Evolutionary conservation across 2,888 invertebrate species (phyloP).

Genomic region (Mamestra brassicae): DNA sequence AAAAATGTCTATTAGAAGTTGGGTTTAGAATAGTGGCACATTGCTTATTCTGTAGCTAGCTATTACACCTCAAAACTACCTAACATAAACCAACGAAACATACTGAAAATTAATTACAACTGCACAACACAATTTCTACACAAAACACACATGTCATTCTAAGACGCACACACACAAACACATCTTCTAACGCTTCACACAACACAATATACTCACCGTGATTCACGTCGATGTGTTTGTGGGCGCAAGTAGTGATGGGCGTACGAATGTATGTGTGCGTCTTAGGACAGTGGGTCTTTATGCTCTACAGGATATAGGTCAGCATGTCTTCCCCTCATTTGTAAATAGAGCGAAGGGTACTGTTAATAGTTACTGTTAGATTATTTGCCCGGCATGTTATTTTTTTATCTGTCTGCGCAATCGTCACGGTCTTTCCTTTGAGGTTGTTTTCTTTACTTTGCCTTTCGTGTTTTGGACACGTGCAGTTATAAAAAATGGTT

Average conservation of each 20-base stretch:
- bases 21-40: not conserved
- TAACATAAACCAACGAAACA: constrained; percentile 13
- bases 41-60: not conserved
- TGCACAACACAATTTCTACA: constrained; percentile 32
- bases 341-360: constrained; percentile 77
- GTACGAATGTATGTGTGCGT: constrained; percentile 50
- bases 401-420: constrained; percentile 45
- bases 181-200: constrained; percentile 39
- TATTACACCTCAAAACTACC: not conserved
- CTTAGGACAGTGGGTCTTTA: constrained; percentile 82
- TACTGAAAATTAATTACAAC: constrained; percentile 62
- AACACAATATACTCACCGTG: not conserved
- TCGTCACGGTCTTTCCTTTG: constrained; percentile 51
- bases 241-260: constrained; percentile 27
- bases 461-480: constrained; percentile 48
- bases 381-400: constrained; percentile 39
- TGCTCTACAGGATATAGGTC: constrained; percentile 83
- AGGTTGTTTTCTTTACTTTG: constrained; percentile 43
- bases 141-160: constrained; percentile 47
- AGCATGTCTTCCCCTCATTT: constrained; percentile 82
- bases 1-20: not conserved
- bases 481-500: constrained; percentile 45
- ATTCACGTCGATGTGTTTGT: constrained; percentile 10
- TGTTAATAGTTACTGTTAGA: constrained; percentile 57
- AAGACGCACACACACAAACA: constrained; percentile 43